Evolutionary conservation across 2,113 vertebrate species (phyloP).

Genomic region (Stigmatopora argus): DNA sequence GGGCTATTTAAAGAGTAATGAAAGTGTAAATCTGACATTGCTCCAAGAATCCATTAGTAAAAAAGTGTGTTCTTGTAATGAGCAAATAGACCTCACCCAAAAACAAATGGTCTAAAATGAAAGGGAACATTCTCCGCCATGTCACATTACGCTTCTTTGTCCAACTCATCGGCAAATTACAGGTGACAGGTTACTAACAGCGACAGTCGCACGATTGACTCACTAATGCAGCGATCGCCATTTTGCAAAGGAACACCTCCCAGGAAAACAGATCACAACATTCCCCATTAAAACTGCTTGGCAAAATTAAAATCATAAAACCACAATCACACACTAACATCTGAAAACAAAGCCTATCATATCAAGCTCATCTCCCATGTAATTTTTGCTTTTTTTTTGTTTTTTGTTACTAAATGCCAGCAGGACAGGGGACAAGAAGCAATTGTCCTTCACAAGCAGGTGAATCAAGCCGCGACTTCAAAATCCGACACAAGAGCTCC

Average conservation of each 20-base stretch:
- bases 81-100: not conserved
- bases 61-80: not conserved
- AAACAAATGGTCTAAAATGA: not conserved
- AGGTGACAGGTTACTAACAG: not conserved
- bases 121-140: not conserved
- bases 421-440: constrained; percentile 12
- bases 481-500: constrained; percentile 75
- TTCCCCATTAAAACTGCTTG: not conserved
- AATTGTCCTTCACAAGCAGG: constrained; percentile 57
- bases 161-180: not conserved
- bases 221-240: not conserved
- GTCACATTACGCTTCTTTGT: not conserved
- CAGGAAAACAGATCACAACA: not conserved
- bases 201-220: not conserved
- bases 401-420: constrained; percentile 16
- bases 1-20: too few relatives aligned
- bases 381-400: constrained; percentile 31
- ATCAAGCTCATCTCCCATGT: constrained; percentile 36
- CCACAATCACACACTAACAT: not conserved
- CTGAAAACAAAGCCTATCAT: not conserved
- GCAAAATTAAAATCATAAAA: not conserved
- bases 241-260: not conserved
- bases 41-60: too few relatives aligned
- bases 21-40: too few relatives aligned
- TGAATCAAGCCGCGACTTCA: constrained; percentile 50